These are phyloP conservation scores for Rallus crepitans DNA, from an alignment of 2,797 vertebrate genomes.

Conservation along the genomic window DNA sequence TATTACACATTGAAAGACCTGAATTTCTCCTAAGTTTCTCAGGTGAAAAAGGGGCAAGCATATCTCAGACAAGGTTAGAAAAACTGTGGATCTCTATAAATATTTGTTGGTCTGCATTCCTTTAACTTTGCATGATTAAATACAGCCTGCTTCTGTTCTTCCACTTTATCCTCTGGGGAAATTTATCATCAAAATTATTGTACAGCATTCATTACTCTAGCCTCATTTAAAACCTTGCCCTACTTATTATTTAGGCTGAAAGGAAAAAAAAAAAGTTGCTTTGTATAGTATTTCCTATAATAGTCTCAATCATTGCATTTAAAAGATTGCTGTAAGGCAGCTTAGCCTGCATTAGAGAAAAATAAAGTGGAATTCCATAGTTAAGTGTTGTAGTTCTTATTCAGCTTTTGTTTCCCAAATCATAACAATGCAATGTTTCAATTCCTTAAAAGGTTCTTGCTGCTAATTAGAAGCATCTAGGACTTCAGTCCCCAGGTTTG, in stretches of 20 bases:
- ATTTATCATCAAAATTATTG: constrained; percentile 73
- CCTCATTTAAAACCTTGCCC: constrained; percentile 72
- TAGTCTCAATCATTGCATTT: constrained; percentile 69
- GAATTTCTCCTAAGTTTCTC: not conserved
- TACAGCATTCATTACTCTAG: constrained; percentile 69
- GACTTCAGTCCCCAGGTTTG: not conserved
- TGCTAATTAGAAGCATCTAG: not conserved
- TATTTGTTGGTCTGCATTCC: constrained; percentile 52
- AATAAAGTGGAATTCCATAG: constrained; percentile 41
- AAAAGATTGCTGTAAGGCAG: constrained; percentile 69
- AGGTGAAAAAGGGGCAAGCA: constrained; percentile 35
- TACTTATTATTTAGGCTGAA: constrained; percentile 75
- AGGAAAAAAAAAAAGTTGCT: constrained; percentile 38
- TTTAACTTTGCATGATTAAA: constrained; percentile 71
- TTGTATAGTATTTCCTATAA: constrained; percentile 67
- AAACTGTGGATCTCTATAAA: constrained; percentile 28
- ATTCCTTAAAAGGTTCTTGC: not conserved
- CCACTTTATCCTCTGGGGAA: constrained; percentile 63
- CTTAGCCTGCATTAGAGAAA: constrained; percentile 57
- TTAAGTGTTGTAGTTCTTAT: constrained; percentile 34
- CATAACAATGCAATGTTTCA: not conserved
- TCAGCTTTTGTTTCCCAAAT: constrained; percentile 55
- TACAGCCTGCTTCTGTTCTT: constrained; percentile 67
- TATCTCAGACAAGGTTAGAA: not conserved
- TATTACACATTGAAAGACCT: not conserved